Evolutionary conservation across 2,888 invertebrate genomes (phyloP), one percentile per base, ranked within the genome.

Genomic region (Eristalinus aeneus): DNA sequence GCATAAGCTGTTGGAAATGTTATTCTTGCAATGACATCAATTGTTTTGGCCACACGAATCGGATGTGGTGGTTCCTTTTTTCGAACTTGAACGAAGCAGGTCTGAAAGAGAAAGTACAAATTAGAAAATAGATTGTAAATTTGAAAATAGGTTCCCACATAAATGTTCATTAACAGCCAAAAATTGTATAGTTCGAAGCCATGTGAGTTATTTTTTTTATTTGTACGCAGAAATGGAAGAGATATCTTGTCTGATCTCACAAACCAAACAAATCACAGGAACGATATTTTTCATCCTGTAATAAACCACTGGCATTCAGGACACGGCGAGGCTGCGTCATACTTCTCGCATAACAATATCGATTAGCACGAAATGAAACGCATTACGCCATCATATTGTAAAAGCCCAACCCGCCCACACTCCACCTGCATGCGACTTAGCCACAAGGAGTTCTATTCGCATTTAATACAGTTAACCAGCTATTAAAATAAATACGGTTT

Each of bases 1-100:
- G 97, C 96, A 93, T 97, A 98, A 91, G 98, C 97, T 90, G 97
- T 96, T 90, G 98, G 98, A 94, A 98, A 98, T 90, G 97, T 97
- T 93, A 98, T 97, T 93, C 98, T 95, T 85, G 98, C 97, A 92
- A 98, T 97, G 90, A 97, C 97, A 94, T 98, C 97, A 93, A 98
- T 98, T 84, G 97, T 97, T 94, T 98, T 98, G 90, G 98, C 98
- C 90, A 98, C 97, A 90, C 97, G 95, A 90, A 97, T 97, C 85
- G 97, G 97, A 94, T 97, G 97, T 64, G 97, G 97, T 87, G 97
- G 97, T 93, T 97, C 97, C 93, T 97, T 97, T 94, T 97, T 97
- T 91, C 97, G 95, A 92, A 97, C 95, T 95, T 97, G 96, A 91
- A 96, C 96, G 94, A 96, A 95, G 94, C 95, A 96, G 93, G 95